phyloP scores from a whole-genome alignment of 2,797 vertebrate species.

The Intellagama lesueurii region DNA sequence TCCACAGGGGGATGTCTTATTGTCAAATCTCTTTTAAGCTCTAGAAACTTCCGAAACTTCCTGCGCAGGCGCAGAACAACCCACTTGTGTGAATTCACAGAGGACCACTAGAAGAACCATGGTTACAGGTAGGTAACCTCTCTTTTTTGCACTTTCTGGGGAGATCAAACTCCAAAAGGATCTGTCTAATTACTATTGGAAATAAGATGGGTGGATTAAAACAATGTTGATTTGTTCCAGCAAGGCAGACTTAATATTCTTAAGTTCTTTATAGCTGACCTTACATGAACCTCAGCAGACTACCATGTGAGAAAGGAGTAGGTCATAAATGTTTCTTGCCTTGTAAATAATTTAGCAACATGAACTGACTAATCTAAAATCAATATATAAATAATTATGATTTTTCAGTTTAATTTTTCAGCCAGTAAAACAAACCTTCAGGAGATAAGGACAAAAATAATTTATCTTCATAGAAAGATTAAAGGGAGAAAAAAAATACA shows the following conservation, averaged over 20 bases:
- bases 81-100: too few relatives aligned
- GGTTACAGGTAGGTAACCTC: too few relatives aligned
- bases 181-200: neutral
- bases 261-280: slow-evolving; percentile 14
- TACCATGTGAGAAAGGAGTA: neutral
- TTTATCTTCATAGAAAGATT: neutral
- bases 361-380: slow-evolving; percentile 44
- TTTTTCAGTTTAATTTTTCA: slow-evolving; percentile 20
- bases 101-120: too few relatives aligned
- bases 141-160: neutral
- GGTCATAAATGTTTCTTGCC: slow-evolving; percentile 47
- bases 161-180: neutral
- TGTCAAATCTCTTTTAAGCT: too few relatives aligned
- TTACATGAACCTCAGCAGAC: slow-evolving; percentile 10
- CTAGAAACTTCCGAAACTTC: too few relatives aligned
- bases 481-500: neutral
- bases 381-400: slow-evolving; percentile 17
- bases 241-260: neutral
- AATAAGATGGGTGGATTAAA: neutral
- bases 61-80: too few relatives aligned
- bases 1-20: too few relatives aligned
- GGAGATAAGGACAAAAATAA: slow-evolving; percentile 29
- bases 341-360: slow-evolving; percentile 56
- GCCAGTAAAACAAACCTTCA: slow-evolving; percentile 17
- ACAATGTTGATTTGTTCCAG: neutral